Base-by-base conservation (phyloP, 2,888 invertebrate species). In the Isoperla grammatica region DNA sequence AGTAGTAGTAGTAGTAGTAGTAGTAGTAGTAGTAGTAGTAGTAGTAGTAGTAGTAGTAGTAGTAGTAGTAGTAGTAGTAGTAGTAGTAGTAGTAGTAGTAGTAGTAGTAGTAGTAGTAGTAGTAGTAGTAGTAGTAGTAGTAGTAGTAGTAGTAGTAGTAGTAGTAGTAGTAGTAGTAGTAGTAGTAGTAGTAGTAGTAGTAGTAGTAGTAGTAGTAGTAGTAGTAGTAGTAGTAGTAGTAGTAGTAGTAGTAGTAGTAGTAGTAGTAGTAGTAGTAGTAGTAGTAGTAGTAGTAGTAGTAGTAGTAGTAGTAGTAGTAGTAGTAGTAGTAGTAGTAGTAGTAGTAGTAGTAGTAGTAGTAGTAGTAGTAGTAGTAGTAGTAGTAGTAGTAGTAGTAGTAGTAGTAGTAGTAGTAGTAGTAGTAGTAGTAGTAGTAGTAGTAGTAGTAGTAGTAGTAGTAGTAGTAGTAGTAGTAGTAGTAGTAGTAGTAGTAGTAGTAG, bases 41-140 rank as follows among this genome's bases (percentile, higher is more conserved):
- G 15, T 45, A 45, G 15, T 45, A 45, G 15, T 45, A 45, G 15
- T 45, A 45, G 15, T 45, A 45, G 15, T 45, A 45, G 15, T 45
- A 45, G 8, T n/a, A n/a, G 15, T 45, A 45, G 15, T 45, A 45
- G 15, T 45, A 45, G 15, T 45, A 45, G 15, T 45, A 23, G 8
- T 45, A n/a, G 15, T 45, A n/a, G 15, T 45, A n/a, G 15, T 45
- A n/a, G 8, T n/a, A n/a, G 15, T 45, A n/a, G 15, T 45, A 45
- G 15, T 45, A 45, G 15, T 45, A 45, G 15, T 45, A 45, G 15
- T 45, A 45, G 15, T 45, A 45, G 15, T 45, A 45, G 15, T 45
- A 45, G 15, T 45, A 45, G 15, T 45, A 45, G 15, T 45, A 45
- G 15, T 45, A 45, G 15, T 45, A 45, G 15, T n/a, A 45, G 15